Conservation (phyloP, 2,113 vertebrate species). For the Hiodon alosoides region DNA sequence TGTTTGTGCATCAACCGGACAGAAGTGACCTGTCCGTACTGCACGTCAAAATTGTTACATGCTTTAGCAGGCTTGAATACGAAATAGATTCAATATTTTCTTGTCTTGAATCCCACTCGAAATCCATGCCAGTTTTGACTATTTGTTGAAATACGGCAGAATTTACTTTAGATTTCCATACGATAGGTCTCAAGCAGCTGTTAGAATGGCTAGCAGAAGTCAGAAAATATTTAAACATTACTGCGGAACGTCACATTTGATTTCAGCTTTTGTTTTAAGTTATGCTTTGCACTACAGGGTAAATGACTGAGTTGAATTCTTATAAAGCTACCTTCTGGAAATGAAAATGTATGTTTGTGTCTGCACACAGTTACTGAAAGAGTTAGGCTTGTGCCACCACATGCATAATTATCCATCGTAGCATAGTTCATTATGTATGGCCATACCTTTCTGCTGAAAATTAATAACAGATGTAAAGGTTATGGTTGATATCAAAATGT, state of each 20-base stretch:
- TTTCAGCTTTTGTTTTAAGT: slow-evolving; percentile 44
- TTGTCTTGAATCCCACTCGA: not conserved
- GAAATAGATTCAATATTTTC: not conserved
- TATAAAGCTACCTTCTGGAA: slow-evolving; percentile 36
- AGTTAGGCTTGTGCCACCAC: slow-evolving; percentile 37
- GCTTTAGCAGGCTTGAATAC: slow-evolving; percentile 14
- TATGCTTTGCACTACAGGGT: slow-evolving; percentile 46
- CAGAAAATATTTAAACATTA: slow-evolving; percentile 37
- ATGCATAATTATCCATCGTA: slow-evolving; percentile 26
- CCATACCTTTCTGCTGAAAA: slow-evolving; percentile 60
- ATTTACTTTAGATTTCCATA: not conserved
- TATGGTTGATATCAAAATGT: slow-evolving; percentile 72
- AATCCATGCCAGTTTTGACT: not conserved
- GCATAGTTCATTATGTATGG: slow-evolving; percentile 42
- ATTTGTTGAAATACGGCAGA: not conserved
- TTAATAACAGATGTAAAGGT: slow-evolving; percentile 65
- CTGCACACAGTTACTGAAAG: slow-evolving; percentile 50
- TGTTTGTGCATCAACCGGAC: slow-evolving; percentile 32
- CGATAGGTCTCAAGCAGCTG: not conserved
- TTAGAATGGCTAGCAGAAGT: slow-evolving; percentile 14
- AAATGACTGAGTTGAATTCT: slow-evolving; percentile 41
- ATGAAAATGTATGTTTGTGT: slow-evolving; percentile 39
- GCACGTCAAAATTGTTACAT: slow-evolving; percentile 3
- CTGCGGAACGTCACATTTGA: slow-evolving; percentile 39
- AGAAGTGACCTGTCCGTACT: slow-evolving; percentile 22